A percentile compares a stretch with the other conserved stretches of the same genome.
These are phyloP conservation scores for Bradypodion ventrale DNA, from an alignment of 2,797 vertebrate genomes.

Conservation along the genomic window DNA sequence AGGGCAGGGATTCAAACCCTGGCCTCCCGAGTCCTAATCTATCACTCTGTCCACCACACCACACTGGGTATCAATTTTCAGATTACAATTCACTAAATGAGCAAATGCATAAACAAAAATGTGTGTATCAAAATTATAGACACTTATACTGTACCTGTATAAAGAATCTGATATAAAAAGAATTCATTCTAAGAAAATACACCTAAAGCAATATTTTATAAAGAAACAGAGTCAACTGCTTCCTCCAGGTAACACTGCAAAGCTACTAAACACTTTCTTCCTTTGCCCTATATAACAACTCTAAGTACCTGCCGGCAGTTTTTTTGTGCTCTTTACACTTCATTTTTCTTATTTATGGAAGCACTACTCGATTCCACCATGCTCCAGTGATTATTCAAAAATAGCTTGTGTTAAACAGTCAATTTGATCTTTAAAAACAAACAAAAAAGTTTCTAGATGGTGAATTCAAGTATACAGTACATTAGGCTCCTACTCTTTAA, in stretches of 20 bases:
- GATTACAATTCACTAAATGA: not conserved
- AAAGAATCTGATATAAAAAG: not conserved
- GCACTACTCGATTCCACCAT: constrained; percentile 10
- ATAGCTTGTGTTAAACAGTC: constrained; percentile 16
- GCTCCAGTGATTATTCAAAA: constrained; percentile 22
- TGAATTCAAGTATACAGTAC: constrained; percentile 4
- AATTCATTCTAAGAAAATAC: not conserved
- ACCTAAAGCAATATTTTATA: not conserved
- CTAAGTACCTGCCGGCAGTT: not conserved
- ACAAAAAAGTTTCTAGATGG: constrained; percentile 6
- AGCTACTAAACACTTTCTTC: not conserved
- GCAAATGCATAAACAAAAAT: not conserved
- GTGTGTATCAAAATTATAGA: not conserved
- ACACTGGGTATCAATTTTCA: no score
- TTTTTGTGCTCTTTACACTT: not conserved
- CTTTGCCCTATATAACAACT: constrained; percentile 25
- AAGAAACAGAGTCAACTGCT: not conserved
- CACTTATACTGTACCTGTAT: no score
- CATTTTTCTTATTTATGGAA: constrained; percentile 25
- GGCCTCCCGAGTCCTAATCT: no score
- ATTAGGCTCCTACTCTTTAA: constrained; percentile 26
- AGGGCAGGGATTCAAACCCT: no score
- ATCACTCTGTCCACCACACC: no score
- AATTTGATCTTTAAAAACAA: not conserved
- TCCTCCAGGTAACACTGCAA: not conserved